These are phyloP conservation scores for Passerculus sandwichensis DNA, from an alignment of 2,797 vertebrate species.

Conservation along the genomic window DNA sequence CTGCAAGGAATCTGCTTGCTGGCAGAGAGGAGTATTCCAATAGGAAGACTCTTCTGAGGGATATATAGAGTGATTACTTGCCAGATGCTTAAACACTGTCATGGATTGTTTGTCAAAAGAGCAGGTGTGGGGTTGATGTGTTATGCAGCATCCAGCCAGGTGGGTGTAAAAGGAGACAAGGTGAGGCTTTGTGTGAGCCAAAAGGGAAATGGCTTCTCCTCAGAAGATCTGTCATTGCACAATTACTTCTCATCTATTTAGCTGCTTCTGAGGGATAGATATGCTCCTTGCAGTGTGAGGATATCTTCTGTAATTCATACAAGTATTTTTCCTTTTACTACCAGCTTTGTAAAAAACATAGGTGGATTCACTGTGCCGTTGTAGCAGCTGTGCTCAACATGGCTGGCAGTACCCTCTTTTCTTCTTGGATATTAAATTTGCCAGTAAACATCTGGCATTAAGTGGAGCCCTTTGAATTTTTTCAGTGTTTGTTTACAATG, in stretches of 20 bases:
- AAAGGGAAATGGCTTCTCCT: not conserved
- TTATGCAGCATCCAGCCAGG: not conserved
- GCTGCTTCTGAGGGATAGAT: rapidly evolving
- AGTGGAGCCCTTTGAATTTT: not conserved
- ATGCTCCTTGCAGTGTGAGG: not conserved
- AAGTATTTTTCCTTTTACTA: not conserved
- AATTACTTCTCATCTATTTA: not conserved
- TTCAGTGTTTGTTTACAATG: not conserved
- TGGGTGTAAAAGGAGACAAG: not conserved
- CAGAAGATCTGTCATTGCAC: not conserved
- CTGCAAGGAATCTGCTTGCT: not conserved
- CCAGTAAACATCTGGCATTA: not conserved
- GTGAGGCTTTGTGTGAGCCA: not conserved
- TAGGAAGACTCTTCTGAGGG: not conserved
- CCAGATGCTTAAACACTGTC: not conserved
- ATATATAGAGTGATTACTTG: not conserved
- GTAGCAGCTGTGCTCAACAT: not conserved
- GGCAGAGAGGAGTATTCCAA: not conserved
- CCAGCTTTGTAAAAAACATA: not conserved
- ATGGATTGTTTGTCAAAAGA: not conserved
- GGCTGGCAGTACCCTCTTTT: not conserved
- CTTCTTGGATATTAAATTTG: not conserved
- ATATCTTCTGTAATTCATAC: not conserved
- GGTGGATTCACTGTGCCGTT: not conserved
- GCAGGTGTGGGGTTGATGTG: not conserved